phyloP scores from a whole-genome alignment of 1,140 invertebrate genomes.

The Saccostrea echinata region DNA sequence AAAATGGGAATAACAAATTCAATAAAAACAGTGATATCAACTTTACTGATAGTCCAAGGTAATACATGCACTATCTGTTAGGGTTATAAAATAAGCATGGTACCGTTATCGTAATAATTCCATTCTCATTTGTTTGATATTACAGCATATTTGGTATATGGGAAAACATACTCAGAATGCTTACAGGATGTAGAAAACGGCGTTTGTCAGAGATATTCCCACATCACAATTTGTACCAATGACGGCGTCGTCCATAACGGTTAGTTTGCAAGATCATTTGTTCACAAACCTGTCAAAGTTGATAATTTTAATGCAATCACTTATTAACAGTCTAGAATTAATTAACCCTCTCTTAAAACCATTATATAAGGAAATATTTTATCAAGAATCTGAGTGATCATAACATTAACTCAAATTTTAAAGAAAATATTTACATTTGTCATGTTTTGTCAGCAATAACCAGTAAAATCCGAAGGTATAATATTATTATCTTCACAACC shows the following conservation, averaged over 20 bases:
- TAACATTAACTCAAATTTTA: too few relatives aligned
- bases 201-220: background rate
- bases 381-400: too few relatives aligned
- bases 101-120: background rate
- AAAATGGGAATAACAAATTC: background rate
- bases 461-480: too few relatives aligned
- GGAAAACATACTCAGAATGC: background rate
- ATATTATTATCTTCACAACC: too few relatives aligned
- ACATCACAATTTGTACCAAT: conserved; percentile 4
- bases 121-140: background rate
- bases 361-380: too few relatives aligned
- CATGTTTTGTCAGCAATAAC: too few relatives aligned
- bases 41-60: background rate
- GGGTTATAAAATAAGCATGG: too few relatives aligned
- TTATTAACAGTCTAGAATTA: too few relatives aligned
- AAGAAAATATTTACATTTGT: too few relatives aligned
- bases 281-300: background rate
- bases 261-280: background rate
- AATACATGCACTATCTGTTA: background rate
- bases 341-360: too few relatives aligned
- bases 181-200: background rate
- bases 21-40: background rate
- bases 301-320: too few relatives aligned
- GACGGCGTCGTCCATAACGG: background rate
- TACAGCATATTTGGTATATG: background rate